phyloP scores from a whole-genome alignment of 2,888 invertebrate species.

The Notodonta dromedarius region DNA sequence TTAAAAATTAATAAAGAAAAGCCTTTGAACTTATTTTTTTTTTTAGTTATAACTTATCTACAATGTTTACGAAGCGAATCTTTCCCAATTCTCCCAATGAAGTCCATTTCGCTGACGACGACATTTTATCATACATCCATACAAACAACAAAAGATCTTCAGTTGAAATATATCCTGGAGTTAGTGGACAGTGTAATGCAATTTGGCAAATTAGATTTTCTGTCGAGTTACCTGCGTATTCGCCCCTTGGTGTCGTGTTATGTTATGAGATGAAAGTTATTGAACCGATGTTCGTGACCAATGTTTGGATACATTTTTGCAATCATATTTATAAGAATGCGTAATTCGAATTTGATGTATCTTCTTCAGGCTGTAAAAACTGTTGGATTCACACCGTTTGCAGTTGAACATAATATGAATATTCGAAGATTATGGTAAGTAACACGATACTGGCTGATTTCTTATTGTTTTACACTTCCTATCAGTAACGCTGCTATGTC shows the following conservation, averaged over 20 bases:
- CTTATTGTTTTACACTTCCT: too few relatives aligned
- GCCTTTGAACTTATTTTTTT: too few relatives aligned
- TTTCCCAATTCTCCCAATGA: neutral
- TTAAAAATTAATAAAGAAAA: too few relatives aligned
- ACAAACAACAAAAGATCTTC: slow-evolving; percentile 18
- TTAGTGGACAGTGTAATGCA: slow-evolving; percentile 78
- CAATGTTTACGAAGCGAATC: too few relatives aligned
- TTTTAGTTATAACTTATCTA: too few relatives aligned
- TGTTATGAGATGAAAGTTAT: slow-evolving; percentile 47
- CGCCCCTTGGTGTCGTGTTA: slow-evolving; percentile 55
- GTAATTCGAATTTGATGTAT: neutral
- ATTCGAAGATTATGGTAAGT: too few relatives aligned
- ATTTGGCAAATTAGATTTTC: slow-evolving; percentile 81
- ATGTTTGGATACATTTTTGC: slow-evolving; percentile 33
- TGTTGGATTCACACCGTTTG: too few relatives aligned
- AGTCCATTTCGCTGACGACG: neutral
- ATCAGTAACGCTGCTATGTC: too few relatives aligned
- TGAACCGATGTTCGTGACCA: slow-evolving; percentile 49
- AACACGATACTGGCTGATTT: too few relatives aligned
- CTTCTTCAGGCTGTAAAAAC: too few relatives aligned
- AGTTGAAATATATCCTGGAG: slow-evolving; percentile 53
- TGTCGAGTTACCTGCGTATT: slow-evolving; percentile 76
- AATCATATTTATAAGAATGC: too few relatives aligned
- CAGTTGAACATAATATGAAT: too few relatives aligned
- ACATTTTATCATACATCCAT: slow-evolving; percentile 15